Evolutionary conservation across 1,140 invertebrate genomes (phyloP).

Genomic region (Rhyzopertha dominica): DNA sequence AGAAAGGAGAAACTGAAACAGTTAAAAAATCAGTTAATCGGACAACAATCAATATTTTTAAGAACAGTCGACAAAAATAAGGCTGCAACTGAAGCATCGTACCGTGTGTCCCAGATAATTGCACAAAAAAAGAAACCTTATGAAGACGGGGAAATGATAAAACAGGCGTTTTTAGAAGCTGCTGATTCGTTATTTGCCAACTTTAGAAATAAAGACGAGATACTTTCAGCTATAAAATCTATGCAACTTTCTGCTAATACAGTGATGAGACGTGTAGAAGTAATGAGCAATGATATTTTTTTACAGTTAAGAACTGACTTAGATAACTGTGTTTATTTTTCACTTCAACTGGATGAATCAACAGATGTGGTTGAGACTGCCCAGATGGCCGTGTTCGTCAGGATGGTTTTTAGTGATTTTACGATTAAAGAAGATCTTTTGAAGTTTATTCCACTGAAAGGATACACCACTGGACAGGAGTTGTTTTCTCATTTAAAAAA

Average conservation of each 20-base stretch:
- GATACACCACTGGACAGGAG: too few relatives aligned
- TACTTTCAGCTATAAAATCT: constrained; percentile 20
- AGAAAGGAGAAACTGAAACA: too few relatives aligned
- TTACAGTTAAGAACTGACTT: constrained; percentile 17
- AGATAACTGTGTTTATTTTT: constrained; percentile 16
- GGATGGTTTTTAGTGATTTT: constrained; percentile 18
- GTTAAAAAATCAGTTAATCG: too few relatives aligned
- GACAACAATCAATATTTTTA: too few relatives aligned
- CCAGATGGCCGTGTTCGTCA: constrained; percentile 8
- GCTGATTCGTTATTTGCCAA: too few relatives aligned
- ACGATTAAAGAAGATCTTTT: constrained; percentile 16
- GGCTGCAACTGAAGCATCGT: constrained; percentile 15
- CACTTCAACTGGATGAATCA: constrained; percentile 16
- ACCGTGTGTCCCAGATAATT: constrained; percentile 19
- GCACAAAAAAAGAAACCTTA: constrained; percentile 10
- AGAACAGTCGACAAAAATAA: constrained; percentile 18
- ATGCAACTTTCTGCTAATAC: constrained; percentile 19
- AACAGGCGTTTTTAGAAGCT: too few relatives aligned
- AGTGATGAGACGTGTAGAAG: constrained; percentile 18
- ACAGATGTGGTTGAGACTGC: constrained; percentile 12
- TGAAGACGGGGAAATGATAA: constrained; percentile 15
- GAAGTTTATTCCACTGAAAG: constrained; percentile 16
- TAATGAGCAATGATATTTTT: constrained; percentile 19
- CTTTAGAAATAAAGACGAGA: constrained; percentile 17
- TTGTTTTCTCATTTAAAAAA: constrained; percentile 17